phyloP scores from a whole-genome alignment of 2,113 vertebrate species.

The Coregonus clupeaformis region DNA sequence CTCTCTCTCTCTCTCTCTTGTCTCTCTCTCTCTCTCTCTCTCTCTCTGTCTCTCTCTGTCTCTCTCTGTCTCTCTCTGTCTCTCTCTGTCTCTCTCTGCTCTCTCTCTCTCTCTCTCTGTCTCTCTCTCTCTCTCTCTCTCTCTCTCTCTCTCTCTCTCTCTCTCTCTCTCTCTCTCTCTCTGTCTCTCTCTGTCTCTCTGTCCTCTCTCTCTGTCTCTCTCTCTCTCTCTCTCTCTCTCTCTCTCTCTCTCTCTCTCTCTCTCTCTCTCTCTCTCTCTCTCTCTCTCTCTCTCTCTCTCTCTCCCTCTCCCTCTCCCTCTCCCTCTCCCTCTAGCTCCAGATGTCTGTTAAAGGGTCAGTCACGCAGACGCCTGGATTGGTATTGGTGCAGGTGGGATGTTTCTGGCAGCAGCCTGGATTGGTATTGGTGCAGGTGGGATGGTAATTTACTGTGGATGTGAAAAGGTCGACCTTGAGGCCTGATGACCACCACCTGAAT shows the following conservation, averaged over 20 bases:
- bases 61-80: not conserved
- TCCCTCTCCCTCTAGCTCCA: too few relatives aligned
- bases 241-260: not conserved
- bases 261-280: not conserved
- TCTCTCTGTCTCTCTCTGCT: not conserved
- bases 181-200: not conserved
- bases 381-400: constrained; percentile 12
- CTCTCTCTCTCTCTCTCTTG: too few relatives aligned
- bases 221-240: not conserved
- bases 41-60: too few relatives aligned
- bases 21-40: not conserved
- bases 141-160: too few relatives aligned
- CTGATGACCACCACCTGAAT: constrained; percentile 22
- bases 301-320: too few relatives aligned
- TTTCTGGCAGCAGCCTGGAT: constrained; percentile 34
- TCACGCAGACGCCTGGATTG: constrained; percentile 21
- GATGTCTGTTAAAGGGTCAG: constrained; percentile 60
- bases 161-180: not conserved
- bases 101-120: too few relatives aligned
- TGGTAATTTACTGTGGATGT: constrained; percentile 62
- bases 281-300: not conserved
- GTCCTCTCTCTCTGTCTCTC: not conserved
- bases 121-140: not conserved
- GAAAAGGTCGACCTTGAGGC: constrained; percentile 60
- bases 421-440: constrained; percentile 31